phyloP scores from a whole-genome alignment of 2,888 invertebrate species.

The Mongoloraphidia duomilia region DNA sequence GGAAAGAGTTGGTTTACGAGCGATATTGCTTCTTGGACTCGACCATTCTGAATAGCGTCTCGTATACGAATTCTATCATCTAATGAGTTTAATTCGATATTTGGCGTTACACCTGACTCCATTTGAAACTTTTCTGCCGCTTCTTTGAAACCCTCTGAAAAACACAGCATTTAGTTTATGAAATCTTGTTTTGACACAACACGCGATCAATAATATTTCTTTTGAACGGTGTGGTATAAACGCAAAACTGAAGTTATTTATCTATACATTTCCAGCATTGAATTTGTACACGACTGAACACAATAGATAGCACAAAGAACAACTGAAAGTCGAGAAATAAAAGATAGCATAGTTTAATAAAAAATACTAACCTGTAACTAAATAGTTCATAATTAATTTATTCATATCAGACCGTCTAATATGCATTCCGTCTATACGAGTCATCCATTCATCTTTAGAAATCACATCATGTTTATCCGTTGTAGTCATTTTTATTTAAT shows the following conservation, averaged over 20 bases:
- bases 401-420: slow-evolving; percentile 89
- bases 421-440: slow-evolving; percentile 58
- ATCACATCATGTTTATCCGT: slow-evolving; percentile 34
- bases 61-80: slow-evolving; percentile 87
- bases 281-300: too few relatives aligned
- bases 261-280: too few relatives aligned
- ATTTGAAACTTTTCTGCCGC: slow-evolving; percentile 93
- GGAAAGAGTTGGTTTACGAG: slow-evolving; percentile 91
- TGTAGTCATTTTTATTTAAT: slow-evolving; percentile 31
- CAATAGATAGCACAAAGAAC: too few relatives aligned
- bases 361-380: slow-evolving; percentile 68
- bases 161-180: neutral
- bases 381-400: slow-evolving; percentile 94
- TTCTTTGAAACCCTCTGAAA: slow-evolving; percentile 82
- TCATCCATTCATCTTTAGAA: slow-evolving; percentile 59
- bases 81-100: slow-evolving; percentile 66
- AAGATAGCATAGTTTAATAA: neutral
- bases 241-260: too few relatives aligned
- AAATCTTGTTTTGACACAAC: neutral
- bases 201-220: neutral
- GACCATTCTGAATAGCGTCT: slow-evolving; percentile 84
- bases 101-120: slow-evolving; percentile 77
- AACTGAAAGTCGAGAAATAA: too few relatives aligned
- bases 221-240: too few relatives aligned
- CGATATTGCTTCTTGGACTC: slow-evolving; percentile 84